Conservation (phyloP, 2,797 vertebrate species). For the Spinibarbus caldwelli region DNA sequence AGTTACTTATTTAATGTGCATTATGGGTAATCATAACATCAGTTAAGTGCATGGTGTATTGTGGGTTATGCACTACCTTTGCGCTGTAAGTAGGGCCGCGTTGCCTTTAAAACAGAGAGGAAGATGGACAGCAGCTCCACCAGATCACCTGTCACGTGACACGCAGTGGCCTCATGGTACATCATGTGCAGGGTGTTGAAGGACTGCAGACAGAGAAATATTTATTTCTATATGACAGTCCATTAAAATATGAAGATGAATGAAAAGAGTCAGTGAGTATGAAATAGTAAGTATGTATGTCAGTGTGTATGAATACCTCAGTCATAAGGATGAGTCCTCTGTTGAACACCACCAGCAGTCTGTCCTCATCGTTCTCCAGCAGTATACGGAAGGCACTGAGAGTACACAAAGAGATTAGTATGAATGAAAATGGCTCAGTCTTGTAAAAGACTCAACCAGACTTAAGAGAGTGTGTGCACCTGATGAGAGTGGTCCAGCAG, state of each 20-base stretch:
- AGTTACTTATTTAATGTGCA: neutral
- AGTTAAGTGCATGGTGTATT: neutral
- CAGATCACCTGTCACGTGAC: constrained; percentile 96
- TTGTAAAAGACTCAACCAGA: neutral
- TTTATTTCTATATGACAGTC: accelerated
- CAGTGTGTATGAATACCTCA: constrained; percentile 78
- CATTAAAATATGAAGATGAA: neutral
- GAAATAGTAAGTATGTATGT: too few species aligned
- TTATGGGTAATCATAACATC: neutral
- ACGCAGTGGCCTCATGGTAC: constrained; percentile 99
- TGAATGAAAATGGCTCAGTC: neutral
- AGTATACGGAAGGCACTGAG: constrained; percentile 97
- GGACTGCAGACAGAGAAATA: constrained; percentile 75
- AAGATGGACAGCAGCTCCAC: constrained; percentile 98
- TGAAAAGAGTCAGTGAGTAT: neutral
- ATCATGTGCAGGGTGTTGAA: constrained; percentile 99
- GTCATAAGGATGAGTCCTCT: constrained; percentile 98
- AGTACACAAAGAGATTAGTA: neutral
- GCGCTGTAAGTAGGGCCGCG: constrained; percentile 93
- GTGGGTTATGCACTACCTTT: constrained; percentile 83
- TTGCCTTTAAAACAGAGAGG: constrained; percentile 94
- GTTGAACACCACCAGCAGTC: constrained; percentile 96
- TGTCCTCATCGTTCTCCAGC: constrained; percentile 96
- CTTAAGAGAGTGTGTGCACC: constrained; percentile 72
- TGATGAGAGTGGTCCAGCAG: constrained; percentile 99